Conservation (phyloP, 2,797 vertebrate species). For the Acanthurus lineatus region DNA sequence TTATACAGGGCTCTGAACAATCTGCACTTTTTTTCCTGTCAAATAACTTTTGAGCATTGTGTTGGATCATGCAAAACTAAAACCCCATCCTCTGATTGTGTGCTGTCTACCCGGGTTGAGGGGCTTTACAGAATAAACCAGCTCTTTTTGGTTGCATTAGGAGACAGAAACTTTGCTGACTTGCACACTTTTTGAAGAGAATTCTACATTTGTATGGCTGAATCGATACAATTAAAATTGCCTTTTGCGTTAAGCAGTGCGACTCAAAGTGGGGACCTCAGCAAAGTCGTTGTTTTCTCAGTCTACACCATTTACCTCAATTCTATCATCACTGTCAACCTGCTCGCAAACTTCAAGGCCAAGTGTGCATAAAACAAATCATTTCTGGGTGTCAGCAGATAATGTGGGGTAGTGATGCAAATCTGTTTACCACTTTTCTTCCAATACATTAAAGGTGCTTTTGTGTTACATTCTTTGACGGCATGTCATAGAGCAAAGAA, state of each 20-base stretch:
- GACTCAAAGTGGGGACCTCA: constrained; percentile 89
- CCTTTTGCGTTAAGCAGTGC: constrained; percentile 83
- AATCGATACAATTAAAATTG: constrained; percentile 91
- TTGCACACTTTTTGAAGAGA: constrained; percentile 82
- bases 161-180: constrained; percentile 89
- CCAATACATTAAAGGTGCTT: constrained; percentile 84
- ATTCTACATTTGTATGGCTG: constrained; percentile 88
- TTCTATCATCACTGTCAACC: constrained; percentile 89
- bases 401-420: constrained; percentile 86
- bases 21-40: constrained; percentile 76
- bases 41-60: constrained; percentile 85
- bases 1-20: constrained; percentile 84
- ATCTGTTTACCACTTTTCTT: constrained; percentile 86
- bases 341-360: constrained; percentile 86
- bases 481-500: constrained; percentile 77
- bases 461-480: constrained; percentile 82
- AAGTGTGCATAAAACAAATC: constrained; percentile 88
- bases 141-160: constrained; percentile 81
- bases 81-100: constrained; percentile 80
- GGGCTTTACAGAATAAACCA: constrained; percentile 84
- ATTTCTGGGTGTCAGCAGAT: constrained; percentile 88
- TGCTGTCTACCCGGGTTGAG: constrained; percentile 77
- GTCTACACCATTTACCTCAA: constrained; percentile 87
- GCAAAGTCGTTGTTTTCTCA: constrained; percentile 89
- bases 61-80: constrained; percentile 84